phyloP scores from a whole-genome alignment of 2,113 vertebrate species.

The Hucho hucho region DNA sequence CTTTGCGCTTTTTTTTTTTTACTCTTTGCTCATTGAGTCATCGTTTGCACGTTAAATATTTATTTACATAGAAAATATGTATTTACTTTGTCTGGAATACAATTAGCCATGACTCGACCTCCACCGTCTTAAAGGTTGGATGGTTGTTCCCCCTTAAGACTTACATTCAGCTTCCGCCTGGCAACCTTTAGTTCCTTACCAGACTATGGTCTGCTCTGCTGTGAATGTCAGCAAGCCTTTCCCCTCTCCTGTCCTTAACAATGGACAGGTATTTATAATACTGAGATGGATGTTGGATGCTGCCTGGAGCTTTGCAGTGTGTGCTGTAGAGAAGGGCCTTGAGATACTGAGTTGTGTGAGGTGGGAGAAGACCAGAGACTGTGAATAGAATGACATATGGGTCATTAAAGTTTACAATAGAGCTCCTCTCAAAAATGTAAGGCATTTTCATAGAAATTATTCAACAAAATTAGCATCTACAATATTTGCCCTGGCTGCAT shows the following conservation, averaged over 20 bases:
- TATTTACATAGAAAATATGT: background rate
- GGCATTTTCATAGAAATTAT: background rate
- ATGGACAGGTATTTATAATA: conserved; percentile 30
- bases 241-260: conserved; percentile 1
- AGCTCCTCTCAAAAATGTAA: background rate
- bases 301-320: conserved; percentile 13
- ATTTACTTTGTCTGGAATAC: background rate
- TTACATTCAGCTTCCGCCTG: conserved; percentile 7
- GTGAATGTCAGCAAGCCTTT: conserved; percentile 32
- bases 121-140: conserved; percentile 4
- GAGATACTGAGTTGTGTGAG: conserved; percentile 7
- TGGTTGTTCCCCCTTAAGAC: conserved; percentile 12
- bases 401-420: background rate
- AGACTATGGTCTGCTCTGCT: conserved; percentile 10
- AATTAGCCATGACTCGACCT: conserved; percentile 12
- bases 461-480: no score
- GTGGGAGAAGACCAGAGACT: background rate
- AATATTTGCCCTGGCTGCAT: background rate
- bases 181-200: conserved; percentile 22
- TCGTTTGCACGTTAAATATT: no score
- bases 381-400: background rate
- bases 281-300: conserved; percentile 15
- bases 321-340: conserved; percentile 14
- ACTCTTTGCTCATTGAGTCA: no score
- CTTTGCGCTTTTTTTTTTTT: no score